Percentiles rank a stretch among this genome's conserved stretches.
Evolutionary conservation across 1,140 invertebrate genomes (phyloP).

Genomic region (Euglossa dilemma): DNA sequence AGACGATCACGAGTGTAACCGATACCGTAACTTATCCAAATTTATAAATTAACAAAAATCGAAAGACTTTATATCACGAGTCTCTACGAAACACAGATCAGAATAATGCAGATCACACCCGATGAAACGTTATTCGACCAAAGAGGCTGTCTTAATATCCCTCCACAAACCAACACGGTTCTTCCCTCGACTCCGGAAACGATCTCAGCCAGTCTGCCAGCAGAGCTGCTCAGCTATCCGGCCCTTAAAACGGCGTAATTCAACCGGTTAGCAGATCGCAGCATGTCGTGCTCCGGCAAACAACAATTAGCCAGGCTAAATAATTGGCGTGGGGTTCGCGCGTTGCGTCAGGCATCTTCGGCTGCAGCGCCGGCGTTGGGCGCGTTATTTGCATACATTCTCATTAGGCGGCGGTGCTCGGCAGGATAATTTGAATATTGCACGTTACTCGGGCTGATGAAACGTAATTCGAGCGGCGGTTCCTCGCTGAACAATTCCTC

Average conservation of each 20-base stretch:
- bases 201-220: background rate
- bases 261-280: slow-evolving; percentile 6
- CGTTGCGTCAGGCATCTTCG: slow-evolving; percentile 33
- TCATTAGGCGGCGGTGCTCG: slow-evolving; percentile 68
- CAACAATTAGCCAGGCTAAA: slow-evolving; percentile 63
- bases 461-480: slow-evolving; percentile 75
- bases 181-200: background rate
- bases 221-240: background rate
- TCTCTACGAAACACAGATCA: no score
- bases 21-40: no score
- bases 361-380: slow-evolving; percentile 6
- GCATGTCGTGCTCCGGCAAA: slow-evolving; percentile 12
- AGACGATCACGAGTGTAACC: no score
- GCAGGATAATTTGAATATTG: slow-evolving; percentile 76
- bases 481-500: slow-evolving; percentile 71
- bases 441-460: slow-evolving; percentile 77
- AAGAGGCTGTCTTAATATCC: no score
- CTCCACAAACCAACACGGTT: background rate
- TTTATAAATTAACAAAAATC: no score
- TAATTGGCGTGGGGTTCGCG: slow-evolving; percentile 50
- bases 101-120: no score
- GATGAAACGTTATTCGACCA: no score
- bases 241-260: background rate
- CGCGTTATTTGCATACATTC: slow-evolving; percentile 78
- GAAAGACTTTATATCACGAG: no score